A percentile compares a stretch with the other conserved stretches of the same genome.
These are phyloP conservation scores for Dicerorhinus sumatrensis DNA, from an alignment of 2,113 vertebrate genomes.

Conservation along the genomic window DNA sequence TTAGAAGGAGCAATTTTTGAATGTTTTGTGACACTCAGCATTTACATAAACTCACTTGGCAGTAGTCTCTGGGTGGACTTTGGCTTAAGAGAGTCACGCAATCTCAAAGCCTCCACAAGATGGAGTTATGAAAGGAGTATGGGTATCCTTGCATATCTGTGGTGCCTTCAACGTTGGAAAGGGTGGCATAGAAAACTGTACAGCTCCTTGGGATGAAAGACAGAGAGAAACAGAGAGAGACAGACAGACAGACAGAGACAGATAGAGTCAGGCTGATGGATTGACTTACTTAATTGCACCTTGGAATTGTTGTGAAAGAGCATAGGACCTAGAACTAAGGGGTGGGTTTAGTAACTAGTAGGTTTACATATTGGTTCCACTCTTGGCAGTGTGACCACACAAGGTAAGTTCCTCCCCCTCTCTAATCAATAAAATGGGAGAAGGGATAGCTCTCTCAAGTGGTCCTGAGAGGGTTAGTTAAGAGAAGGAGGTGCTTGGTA, in stretches of 20 bases:
- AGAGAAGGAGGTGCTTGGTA: background rate
- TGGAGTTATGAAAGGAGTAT: background rate
- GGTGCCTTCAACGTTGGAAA: background rate
- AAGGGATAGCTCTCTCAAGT: background rate
- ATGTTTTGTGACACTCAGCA: background rate
- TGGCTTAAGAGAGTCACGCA: background rate
- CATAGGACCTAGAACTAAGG: background rate
- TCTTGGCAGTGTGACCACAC: fast-evolving
- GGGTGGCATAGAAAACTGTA: background rate
- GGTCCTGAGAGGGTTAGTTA: background rate
- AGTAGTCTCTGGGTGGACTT: background rate
- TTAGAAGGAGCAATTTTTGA: background rate
- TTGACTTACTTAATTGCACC: background rate
- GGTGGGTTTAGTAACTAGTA: too few relatives aligned
- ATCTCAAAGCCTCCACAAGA: background rate
- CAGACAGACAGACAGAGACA: background rate
- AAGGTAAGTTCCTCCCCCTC: background rate
- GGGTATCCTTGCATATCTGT: background rate
- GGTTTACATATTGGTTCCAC: background rate
- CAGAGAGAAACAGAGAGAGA: background rate
- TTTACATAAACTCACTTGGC: background rate
- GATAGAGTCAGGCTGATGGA: background rate
- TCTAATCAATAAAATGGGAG: background rate
- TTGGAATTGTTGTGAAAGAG: background rate
- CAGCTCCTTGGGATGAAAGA: background rate